These are phyloP conservation scores for Petrocephalus microphthalmus DNA, from an alignment of 2,113 vertebrate species.

Conservation along the genomic window DNA sequence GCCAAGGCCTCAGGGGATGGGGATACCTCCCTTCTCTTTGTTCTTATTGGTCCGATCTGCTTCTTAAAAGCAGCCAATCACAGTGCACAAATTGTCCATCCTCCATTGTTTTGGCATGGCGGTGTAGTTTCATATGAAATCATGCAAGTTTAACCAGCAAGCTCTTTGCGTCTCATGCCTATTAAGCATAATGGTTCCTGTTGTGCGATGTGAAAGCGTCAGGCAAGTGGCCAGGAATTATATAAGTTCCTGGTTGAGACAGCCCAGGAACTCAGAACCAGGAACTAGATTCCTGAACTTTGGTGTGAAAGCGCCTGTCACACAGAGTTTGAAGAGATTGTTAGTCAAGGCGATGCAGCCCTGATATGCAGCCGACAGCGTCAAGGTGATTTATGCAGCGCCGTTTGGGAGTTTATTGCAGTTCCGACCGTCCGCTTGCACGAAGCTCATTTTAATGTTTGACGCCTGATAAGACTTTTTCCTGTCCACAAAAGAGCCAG, in stretches of 20 bases:
- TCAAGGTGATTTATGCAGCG: not conserved
- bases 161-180: not conserved
- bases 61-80: not conserved
- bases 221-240: not conserved
- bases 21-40: not conserved
- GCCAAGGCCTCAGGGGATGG: not conserved
- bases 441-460: not conserved
- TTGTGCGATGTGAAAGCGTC: not conserved
- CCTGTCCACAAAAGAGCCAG: not conserved
- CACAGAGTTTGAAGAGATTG: not conserved
- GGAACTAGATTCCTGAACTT: not conserved
- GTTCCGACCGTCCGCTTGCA: not conserved
- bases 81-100: not conserved
- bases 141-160: not conserved
- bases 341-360: not conserved
- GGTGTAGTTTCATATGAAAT: no score
- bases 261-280: not conserved
- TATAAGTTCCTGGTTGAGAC: not conserved
- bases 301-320: not conserved
- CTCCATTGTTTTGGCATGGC: not conserved
- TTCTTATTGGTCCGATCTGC: not conserved
- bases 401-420: not conserved
- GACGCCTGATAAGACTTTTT: not conserved
- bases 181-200: not conserved
- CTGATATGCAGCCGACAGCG: not conserved